These are phyloP conservation scores for Leptinotarsa rubiginosa DNA, from an alignment of 2,888 invertebrate species.

Conservation along the genomic window DNA sequence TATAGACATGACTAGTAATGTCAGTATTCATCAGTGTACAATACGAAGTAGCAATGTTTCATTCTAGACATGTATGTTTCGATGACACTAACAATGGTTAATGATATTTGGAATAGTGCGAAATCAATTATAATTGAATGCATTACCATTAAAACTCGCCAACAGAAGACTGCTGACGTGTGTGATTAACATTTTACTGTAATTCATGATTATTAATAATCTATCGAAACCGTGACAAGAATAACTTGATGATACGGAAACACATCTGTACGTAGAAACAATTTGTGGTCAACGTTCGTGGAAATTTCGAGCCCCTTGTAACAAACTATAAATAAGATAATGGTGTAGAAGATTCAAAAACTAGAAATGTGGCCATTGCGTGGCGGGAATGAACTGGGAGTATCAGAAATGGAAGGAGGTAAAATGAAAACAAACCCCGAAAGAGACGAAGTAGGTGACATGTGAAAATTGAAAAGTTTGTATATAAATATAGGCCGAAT, in stretches of 20 bases:
- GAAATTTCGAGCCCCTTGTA: background rate
- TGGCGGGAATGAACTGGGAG: too few species aligned
- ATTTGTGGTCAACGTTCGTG: background rate
- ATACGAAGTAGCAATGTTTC: background rate
- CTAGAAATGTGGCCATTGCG: too few species aligned
- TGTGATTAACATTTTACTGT: background rate
- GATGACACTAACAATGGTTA: slow-evolving; percentile 1
- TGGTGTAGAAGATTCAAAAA: background rate
- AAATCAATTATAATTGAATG: background rate
- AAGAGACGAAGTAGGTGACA: too few species aligned
- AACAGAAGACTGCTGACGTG: background rate
- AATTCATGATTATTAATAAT: slow-evolving; percentile 11
- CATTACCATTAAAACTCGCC: background rate
- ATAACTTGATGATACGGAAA: slow-evolving; percentile 2
- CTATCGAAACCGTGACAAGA: background rate
- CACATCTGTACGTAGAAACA: background rate
- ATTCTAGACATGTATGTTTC: background rate
- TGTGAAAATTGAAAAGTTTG: too few species aligned
- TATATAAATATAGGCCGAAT: too few species aligned
- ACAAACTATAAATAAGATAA: background rate
- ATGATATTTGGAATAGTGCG: background rate
- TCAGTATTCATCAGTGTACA: background rate
- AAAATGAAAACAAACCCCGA: too few species aligned
- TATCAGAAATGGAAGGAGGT: too few species aligned
- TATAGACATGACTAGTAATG: background rate